phyloP scores from a whole-genome alignment of 2,113 vertebrate genomes.

The Rissa tridactyla region DNA sequence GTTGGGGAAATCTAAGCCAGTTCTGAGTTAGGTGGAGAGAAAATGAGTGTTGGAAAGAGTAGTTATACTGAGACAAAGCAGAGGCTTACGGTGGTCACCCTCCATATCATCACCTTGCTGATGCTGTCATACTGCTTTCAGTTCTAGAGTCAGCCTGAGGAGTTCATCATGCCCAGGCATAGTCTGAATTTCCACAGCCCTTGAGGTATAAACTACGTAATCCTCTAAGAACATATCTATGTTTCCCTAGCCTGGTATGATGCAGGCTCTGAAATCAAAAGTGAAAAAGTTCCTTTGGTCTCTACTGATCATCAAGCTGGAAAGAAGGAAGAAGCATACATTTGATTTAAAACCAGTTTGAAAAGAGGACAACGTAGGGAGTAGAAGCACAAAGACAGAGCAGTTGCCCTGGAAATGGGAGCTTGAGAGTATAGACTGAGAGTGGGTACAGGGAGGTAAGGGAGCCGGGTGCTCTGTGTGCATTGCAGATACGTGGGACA shows the following conservation, averaged over 20 bases:
- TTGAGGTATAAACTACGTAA: neutral
- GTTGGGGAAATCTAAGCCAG: neutral
- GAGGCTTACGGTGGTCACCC: neutral
- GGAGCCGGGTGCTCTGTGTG: accelerated
- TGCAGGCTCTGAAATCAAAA: neutral
- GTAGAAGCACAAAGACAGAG: neutral
- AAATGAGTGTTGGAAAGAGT: neutral
- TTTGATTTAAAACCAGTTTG: neutral
- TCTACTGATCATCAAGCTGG: neutral
- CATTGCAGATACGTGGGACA: neutral
- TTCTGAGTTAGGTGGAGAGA: neutral
- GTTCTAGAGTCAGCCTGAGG: neutral
- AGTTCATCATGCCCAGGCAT: neutral
- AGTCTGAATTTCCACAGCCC: neutral
- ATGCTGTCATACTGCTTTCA: neutral
- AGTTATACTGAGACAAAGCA: neutral
- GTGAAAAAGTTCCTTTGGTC: neutral
- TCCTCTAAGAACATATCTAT: neutral
- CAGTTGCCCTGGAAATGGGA: neutral
- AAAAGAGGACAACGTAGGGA: neutral
- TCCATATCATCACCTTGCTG: neutral
- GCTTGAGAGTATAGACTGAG: neutral
- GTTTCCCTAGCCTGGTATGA: neutral
- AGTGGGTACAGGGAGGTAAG: neutral
- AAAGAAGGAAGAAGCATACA: neutral